Percentiles rank a stretch among this genome's conserved stretches.
These are phyloP conservation scores for Bergia sp. DNA, from an alignment of 92 coral and sea anemone genomes.

Conservation along the genomic window DNA sequence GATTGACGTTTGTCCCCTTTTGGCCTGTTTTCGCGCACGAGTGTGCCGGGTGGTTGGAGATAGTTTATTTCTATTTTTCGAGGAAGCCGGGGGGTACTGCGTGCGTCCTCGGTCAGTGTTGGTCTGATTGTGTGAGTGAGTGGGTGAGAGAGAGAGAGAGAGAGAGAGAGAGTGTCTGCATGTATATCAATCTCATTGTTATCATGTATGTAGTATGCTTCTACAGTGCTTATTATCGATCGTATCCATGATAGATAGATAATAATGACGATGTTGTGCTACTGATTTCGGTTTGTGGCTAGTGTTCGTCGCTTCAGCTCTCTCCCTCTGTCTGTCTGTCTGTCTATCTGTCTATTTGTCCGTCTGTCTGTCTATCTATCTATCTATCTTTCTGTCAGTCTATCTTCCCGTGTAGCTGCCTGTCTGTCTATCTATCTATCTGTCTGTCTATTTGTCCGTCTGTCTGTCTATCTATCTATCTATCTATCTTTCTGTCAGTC, in stretches of 20 bases:
- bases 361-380: neutral
- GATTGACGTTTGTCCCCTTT: slow-evolving; percentile 17
- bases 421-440: neutral
- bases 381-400: neutral
- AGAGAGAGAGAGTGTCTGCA: neutral
- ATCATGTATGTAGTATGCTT: neutral
- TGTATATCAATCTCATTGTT: neutral
- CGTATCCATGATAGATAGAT: neutral
- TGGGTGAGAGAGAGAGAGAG: neutral
- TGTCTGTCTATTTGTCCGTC: too few species aligned
- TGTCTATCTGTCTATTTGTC: neutral
- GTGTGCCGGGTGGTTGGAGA: neutral
- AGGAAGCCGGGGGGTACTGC: neutral
- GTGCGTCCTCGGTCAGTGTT: neutral
- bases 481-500: too few species aligned
- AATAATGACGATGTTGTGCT: neutral
- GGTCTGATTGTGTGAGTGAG: neutral
- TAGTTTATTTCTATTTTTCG: neutral
- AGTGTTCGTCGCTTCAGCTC: neutral
- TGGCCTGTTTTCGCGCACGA: neutral
- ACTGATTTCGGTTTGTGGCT: neutral
- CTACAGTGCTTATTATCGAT: neutral
- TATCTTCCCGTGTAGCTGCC: neutral
- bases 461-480: too few species aligned
- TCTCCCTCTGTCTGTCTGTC: neutral